These are phyloP conservation scores for Melanostigma gelatinosum DNA, from an alignment of 2,113 vertebrate species.

Conservation along the genomic window DNA sequence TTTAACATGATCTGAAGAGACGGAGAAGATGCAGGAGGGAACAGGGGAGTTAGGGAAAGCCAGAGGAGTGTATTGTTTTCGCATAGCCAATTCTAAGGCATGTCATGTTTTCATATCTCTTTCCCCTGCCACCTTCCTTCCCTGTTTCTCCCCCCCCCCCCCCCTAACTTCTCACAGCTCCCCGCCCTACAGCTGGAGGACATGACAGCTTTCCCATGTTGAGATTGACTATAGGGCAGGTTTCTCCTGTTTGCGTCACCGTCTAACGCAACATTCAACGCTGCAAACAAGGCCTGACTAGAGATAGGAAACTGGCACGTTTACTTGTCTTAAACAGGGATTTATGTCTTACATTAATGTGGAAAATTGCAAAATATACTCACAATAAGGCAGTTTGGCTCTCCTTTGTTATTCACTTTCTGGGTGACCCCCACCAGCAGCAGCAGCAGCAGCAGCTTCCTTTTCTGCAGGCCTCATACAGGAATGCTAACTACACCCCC, in stretches of 20 bases:
- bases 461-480: constrained; percentile 49
- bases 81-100: constrained; percentile 69
- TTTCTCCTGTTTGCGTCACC: constrained; percentile 67
- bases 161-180: constrained; percentile 67
- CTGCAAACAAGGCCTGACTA: not conserved
- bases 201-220: constrained; percentile 77
- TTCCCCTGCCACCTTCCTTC: constrained; percentile 49
- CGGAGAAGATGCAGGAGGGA: constrained; percentile 46
- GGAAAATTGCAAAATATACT: constrained; percentile 10
- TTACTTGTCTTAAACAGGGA: not conserved
- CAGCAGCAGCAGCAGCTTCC: constrained; percentile 7
- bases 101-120: constrained; percentile 81
- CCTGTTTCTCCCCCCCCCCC: constrained; percentile 41
- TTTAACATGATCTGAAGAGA: constrained; percentile 57
- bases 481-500: constrained; percentile 50
- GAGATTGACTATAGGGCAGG: constrained; percentile 59
- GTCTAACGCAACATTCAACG: constrained; percentile 12
- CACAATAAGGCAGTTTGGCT: not conserved
- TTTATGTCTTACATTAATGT: not conserved
- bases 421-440: constrained; percentile 20
- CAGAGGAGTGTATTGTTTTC: constrained; percentile 73
- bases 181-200: constrained; percentile 76
- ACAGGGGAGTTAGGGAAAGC: constrained; percentile 49
- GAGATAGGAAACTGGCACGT: not conserved
- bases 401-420: constrained; percentile 19